A percentile compares a stretch with the other conserved stretches of the same genome.
Conservation (phyloP, 2,113 vertebrate genomes). For the Chiloscyllium plagiosum region DNA sequence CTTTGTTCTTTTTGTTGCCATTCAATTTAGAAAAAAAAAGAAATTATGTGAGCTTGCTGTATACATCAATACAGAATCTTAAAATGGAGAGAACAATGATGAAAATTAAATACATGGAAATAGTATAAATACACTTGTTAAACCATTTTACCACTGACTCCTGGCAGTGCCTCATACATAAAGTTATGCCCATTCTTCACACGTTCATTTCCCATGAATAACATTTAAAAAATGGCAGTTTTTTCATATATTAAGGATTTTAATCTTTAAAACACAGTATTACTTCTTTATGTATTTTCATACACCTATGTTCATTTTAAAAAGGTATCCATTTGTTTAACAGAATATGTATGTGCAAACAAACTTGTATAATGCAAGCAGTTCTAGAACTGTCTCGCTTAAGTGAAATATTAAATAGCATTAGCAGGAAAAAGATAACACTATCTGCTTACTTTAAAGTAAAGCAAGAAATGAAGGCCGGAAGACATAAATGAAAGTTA, state of each 20-base stretch:
- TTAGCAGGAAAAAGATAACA: not conserved
- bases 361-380: not conserved
- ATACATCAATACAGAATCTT: not conserved
- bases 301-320: not conserved
- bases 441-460: not conserved
- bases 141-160: slow-evolving; percentile 77
- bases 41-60: slow-evolving; percentile 29
- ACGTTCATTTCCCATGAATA: slow-evolving; percentile 89
- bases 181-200: slow-evolving; percentile 98
- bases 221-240: too few relatives aligned
- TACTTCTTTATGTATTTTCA: not conserved
- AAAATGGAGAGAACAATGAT: not conserved
- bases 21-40: slow-evolving; percentile 43
- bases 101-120: not conserved
- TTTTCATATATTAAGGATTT: not conserved
- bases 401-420: not conserved
- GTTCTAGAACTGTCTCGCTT: not conserved
- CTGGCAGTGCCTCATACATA: slow-evolving; percentile 97
- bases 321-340: not conserved
- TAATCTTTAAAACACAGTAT: not conserved
- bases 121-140: not conserved
- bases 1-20: slow-evolving; percentile 79
- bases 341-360: not conserved
- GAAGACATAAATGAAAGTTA: not conserved
- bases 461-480: not conserved